Conservation (phyloP, 1,140 invertebrate species). For the Neuroterus valhalla region DNA sequence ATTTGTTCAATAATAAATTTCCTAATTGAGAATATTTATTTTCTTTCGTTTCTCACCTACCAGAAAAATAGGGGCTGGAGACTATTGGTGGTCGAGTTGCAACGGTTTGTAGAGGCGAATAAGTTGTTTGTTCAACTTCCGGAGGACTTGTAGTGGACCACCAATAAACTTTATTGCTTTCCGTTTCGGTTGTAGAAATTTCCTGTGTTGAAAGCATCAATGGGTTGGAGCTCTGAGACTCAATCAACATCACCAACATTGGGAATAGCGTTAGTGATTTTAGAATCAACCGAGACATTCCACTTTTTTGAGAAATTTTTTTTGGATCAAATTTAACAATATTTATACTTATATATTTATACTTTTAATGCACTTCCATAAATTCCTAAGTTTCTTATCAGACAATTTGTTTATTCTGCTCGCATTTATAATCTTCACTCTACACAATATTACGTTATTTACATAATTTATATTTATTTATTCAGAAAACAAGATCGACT, state of each 20-base stretch:
- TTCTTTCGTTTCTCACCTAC: neutral
- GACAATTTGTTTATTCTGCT: too few species aligned
- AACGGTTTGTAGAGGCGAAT: neutral
- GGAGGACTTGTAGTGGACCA: constrained; percentile 14
- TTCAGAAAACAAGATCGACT: neutral
- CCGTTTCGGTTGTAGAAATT: constrained; percentile 21
- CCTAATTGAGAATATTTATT: neutral
- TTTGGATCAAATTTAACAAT: too few species aligned
- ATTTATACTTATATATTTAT: too few species aligned
- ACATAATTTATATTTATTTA: too few species aligned
- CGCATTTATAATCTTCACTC: too few species aligned
- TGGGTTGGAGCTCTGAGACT: neutral
- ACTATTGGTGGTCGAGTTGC: constrained; percentile 6
- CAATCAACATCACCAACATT: neutral
- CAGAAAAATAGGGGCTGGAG: constrained; percentile 4
- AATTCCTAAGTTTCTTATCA: too few species aligned
- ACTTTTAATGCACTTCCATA: too few species aligned
- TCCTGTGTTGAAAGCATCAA: constrained; percentile 4
- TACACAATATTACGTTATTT: too few species aligned
- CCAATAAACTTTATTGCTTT: constrained; percentile 16
- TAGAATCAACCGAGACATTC: constrained; percentile 26
- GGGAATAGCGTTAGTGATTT: constrained; percentile 47
- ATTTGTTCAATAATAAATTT: too few species aligned
- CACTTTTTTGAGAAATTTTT: neutral
- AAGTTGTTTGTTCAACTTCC: neutral